phyloP scores from a whole-genome alignment of 2,888 invertebrate genomes.

The Amphipyra berbera region DNA sequence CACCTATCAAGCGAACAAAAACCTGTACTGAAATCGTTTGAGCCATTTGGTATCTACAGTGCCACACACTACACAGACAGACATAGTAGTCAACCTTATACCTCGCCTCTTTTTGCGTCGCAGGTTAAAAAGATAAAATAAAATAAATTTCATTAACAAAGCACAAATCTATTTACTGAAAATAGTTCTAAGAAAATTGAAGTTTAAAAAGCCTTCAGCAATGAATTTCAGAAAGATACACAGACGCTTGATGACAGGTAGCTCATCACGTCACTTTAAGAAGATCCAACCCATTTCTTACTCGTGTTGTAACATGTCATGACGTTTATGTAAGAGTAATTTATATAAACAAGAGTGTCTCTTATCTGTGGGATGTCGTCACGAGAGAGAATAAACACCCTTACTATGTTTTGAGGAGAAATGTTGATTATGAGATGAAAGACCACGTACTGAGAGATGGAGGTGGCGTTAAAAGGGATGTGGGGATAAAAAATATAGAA shows the following conservation, averaged over 20 bases:
- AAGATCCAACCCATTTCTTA: slow-evolving; percentile 14
- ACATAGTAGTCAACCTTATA: no score
- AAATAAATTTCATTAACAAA: no score
- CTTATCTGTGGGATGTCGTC: slow-evolving; percentile 43
- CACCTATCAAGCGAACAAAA: no score
- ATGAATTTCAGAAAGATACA: not conserved
- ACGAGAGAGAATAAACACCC: slow-evolving; percentile 30
- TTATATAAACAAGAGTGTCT: slow-evolving; percentile 50
- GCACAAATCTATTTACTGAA: no score
- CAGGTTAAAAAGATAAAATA: no score
- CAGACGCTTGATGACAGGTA: not conserved
- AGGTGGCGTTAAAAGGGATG: slow-evolving; percentile 26
- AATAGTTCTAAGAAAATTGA: no score
- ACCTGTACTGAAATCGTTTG: no score
- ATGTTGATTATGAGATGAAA: slow-evolving; percentile 52
- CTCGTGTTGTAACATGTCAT: no score
- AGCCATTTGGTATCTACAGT: no score
- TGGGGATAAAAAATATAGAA: slow-evolving; percentile 7
- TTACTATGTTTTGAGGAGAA: slow-evolving; percentile 22
- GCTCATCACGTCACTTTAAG: not conserved
- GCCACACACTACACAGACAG: no score
- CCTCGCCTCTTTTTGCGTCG: no score
- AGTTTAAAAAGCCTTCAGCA: not conserved
- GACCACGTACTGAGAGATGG: slow-evolving; percentile 22
- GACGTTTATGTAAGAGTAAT: slow-evolving; percentile 43